Percentiles rank a stretch among this genome's conserved stretches.
Conservation (phyloP, 2,888 invertebrate genomes). For the Ochlodes sylvanus region DNA sequence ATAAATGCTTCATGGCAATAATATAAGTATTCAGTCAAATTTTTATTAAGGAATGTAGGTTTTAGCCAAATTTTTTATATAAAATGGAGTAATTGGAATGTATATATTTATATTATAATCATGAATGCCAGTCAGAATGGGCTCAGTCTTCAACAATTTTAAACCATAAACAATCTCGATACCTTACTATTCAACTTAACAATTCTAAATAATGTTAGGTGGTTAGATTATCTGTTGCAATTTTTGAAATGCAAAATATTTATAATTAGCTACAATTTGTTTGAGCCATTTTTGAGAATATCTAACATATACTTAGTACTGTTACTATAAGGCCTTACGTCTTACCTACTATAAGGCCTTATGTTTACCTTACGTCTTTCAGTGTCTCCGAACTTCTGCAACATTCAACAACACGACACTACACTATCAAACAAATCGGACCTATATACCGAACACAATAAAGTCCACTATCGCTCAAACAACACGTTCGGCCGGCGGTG, state of each 20-base stretch:
- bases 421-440: conserved; percentile 6
- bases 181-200: not conserved
- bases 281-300: conserved; percentile 4
- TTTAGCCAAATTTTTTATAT: not conserved
- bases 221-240: not conserved
- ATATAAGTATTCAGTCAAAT: conserved; percentile 1
- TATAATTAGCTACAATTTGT: not conserved
- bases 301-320: not conserved
- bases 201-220: conserved; percentile 1
- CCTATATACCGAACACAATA: conserved; percentile 3
- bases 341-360: conserved; percentile 4
- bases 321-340: conserved; percentile 1
- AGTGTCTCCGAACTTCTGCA: not conserved
- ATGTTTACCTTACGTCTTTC: conserved; percentile 4
- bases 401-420: conserved; percentile 12
- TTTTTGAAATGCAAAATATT: not conserved
- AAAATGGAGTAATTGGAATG: conserved; percentile 19
- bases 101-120: no score
- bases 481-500: conserved; percentile 66
- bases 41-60: conserved; percentile 8
- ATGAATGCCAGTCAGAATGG: not conserved
- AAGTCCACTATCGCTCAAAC: conserved; percentile 49
- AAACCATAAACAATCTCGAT: conserved; percentile 25
- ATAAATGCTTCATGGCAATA: not conserved
- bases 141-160: conserved; percentile 28